phyloP scores from a whole-genome alignment of 2,113 vertebrate species.

The Pollimyrus isidori region DNA sequence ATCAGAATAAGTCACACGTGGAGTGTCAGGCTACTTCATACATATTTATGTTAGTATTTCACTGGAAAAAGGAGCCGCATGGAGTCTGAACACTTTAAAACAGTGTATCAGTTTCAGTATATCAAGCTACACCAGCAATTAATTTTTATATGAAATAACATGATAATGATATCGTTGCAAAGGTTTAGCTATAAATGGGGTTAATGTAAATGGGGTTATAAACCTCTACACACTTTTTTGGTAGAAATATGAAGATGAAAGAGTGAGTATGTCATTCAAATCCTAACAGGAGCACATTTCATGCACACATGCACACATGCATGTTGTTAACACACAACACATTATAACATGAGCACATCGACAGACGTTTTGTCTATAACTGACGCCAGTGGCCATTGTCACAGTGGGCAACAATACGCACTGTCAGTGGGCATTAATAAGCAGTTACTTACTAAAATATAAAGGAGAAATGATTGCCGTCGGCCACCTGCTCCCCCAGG shows the following conservation, averaged over 20 bases:
- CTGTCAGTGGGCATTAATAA: neutral
- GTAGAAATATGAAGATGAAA: neutral
- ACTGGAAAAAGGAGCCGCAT: neutral
- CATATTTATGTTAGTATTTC: neutral
- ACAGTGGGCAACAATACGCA: neutral
- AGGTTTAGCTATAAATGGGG: neutral
- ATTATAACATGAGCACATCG: neutral
- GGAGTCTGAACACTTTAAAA: neutral
- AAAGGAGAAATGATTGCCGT: neutral
- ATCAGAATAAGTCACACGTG: neutral
- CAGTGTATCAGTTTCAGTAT: neutral
- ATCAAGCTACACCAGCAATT: neutral
- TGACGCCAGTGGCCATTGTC: neutral
- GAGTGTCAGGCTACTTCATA: neutral
- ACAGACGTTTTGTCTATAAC: neutral
- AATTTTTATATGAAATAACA: neutral
- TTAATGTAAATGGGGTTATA: neutral
- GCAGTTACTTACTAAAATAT: neutral
- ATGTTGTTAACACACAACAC: neutral
- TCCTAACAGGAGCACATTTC: neutral
- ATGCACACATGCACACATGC: neutral
- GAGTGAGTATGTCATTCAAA: neutral
- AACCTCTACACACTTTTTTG: neutral
- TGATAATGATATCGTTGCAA: neutral
- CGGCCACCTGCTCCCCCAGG: neutral